Evolutionary conservation across 2,113 vertebrate species (phyloP), one percentile per base, ranked within the genome.

Genomic region (Triplophysa rosa): DNA sequence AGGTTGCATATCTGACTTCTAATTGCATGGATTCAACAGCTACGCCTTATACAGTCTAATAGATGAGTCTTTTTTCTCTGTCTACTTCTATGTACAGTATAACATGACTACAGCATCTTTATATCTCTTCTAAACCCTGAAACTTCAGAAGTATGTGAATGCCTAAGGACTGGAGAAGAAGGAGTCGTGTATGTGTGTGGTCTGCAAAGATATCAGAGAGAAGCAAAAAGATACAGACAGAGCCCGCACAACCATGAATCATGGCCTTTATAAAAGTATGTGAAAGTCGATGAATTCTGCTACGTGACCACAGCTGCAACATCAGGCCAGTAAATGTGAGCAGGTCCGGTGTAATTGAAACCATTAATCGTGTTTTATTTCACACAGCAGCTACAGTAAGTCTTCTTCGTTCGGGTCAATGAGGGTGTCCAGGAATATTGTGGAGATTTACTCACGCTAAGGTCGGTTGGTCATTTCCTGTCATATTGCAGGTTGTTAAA

Each of bases 321-420:
- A 88, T 80, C 87, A 86, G 87, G 86, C 88, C 85, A 85, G 87
- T 90, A 87, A 90, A 88, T 86, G 83, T 33, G 42, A 85, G 85
- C 86, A 80, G 84, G 90, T 86, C 91, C 87, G 87, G 79, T 74
- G 87, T 91, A 91, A 91, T 90, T 90, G 88, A 90, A 90, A 89
- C 89, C 89, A 91, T 91, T 90, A 90, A 91, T 90, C 85, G 80
- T 88, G 85, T 90, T 90, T 90, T 89, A 91, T 89, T 89, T 89
- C 82, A 89, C 84, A 86, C 88, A 89, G 85, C 87, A 86, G 87
- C 87, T 88, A 87, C 45, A 52, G 29, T 12, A 56, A 21, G 7
- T 66, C 47, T 16, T 33, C 62, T 17, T 49, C 17, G 13, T 67
- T 56, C 9, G 17, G 21, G 29, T 29, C 24, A 86, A 86, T 87